Evolutionary conservation across 2,888 invertebrate genomes (phyloP), one percentile per base, ranked within the genome.

Genomic region (Tipula confusa): DNA sequence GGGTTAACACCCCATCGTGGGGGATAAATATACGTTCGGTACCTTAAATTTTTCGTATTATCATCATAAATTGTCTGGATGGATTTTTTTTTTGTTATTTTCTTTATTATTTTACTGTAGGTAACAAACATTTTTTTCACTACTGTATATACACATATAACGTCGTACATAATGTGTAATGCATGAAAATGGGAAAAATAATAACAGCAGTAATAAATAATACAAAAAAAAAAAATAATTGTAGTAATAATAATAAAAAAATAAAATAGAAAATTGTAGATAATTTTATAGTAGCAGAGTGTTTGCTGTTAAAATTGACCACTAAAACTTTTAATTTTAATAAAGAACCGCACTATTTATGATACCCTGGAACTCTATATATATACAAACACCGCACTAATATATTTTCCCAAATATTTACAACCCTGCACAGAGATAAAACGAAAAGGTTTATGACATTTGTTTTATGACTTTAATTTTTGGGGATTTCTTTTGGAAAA

Each of bases 31-130:
- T 64, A 64, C 64, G 64, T 64, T 64, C 64, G 64, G 64, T 64
- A 64, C 64, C 64, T 64, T 64, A 64, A 64, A 64, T 64, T 64
- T 64, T 64, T 64, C 64, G 64, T 64, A 64, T 64, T 64, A 64
- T 64, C 64, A 64, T 64, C 64, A 64, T 64, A 64, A 64, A 64
- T 64, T 64, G 64, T 64, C 64, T 64, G 64, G 64, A 64, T 64
- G 64, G 64, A 64, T 64, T 64, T 64, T 64, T n/a, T n/a, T n/a
- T n/a, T n/a, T n/a, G n/a, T n/a, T 64, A 64, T 43, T 43, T 43
- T 43, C 43, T 15, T 43, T 43, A 43, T 43, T 43, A 43, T 64
- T 64, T 64, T 64, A 64, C 24, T n/a, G n/a, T n/a, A n/a, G 64
- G 64, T 24, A 64, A 64, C 64, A 64, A 6, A 64, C 9, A 9